phyloP scores from a whole-genome alignment of 2,113 vertebrate genomes.

The Antechinus stuartii region DNA sequence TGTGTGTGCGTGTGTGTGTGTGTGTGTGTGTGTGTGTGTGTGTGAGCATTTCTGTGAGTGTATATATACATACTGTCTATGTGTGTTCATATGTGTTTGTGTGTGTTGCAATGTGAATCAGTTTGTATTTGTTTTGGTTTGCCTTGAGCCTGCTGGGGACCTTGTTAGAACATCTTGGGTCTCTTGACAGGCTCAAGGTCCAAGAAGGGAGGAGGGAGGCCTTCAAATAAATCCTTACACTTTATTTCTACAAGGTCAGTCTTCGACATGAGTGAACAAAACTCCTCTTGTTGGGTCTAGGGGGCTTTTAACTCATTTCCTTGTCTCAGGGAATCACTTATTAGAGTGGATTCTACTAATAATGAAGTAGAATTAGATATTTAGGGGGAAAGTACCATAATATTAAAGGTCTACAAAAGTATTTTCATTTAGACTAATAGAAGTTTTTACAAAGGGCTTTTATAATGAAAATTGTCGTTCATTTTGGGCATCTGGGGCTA shows the following conservation, averaged over 20 bases:
- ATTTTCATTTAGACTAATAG: background rate
- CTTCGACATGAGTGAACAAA: background rate
- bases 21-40: no score
- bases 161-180: no score
- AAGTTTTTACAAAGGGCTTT: no score
- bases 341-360: background rate
- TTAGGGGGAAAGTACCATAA: background rate
- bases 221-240: background rate
- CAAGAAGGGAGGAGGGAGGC: background rate
- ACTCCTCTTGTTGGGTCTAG: background rate
- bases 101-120: background rate
- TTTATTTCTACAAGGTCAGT: background rate
- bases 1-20: no score
- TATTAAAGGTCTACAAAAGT: background rate
- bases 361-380: background rate
- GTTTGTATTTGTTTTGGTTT: background rate
- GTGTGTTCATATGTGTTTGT: no score
- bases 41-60: no score
- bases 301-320: background rate
- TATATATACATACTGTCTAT: no score
- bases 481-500: no score
- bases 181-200: no score
- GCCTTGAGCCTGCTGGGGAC: no score
- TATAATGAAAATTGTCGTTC: no score
- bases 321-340: background rate